phyloP scores from a whole-genome alignment of 1,140 invertebrate species.

The Meteorus sp. region DNA sequence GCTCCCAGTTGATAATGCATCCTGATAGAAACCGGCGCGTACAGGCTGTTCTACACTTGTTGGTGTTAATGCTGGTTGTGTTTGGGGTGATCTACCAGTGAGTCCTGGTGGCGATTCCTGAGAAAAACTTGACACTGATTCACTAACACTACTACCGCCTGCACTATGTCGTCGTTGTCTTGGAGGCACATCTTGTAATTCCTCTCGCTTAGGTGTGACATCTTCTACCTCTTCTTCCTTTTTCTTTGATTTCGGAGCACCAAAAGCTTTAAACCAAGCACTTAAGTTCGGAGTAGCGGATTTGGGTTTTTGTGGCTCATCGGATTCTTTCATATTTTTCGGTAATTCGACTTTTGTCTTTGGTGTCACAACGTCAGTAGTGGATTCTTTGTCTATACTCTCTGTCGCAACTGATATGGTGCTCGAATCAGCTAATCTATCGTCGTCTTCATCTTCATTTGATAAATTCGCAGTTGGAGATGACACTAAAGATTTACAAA shows the following conservation, averaged over 20 bases:
- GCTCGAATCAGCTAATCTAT: slow-evolving; percentile 22
- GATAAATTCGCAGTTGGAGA: slow-evolving; percentile 52
- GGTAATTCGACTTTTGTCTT: slow-evolving; percentile 33
- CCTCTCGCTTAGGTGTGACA: slow-evolving; percentile 39
- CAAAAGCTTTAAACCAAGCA: slow-evolving; percentile 90
- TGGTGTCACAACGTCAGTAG: slow-evolving; percentile 24
- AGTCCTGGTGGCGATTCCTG: slow-evolving; percentile 52
- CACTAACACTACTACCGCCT: slow-evolving; percentile 54
- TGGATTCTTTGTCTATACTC: slow-evolving; percentile 28
- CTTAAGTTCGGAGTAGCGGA: slow-evolving; percentile 80
- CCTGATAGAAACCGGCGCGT: slow-evolving; percentile 55
- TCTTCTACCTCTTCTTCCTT: slow-evolving; percentile 53
- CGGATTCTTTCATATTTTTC: slow-evolving; percentile 41
- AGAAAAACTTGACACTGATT: slow-evolving; percentile 55
- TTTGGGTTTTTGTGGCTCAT: slow-evolving; percentile 50
- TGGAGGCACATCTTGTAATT: slow-evolving; percentile 39
- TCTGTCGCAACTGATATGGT: slow-evolving; percentile 29
- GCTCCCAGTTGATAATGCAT: slow-evolving; percentile 52
- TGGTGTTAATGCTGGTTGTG: slow-evolving; percentile 39
- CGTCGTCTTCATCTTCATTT: slow-evolving; percentile 53
- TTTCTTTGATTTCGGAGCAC: slow-evolving; percentile 70
- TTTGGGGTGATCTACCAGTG: slow-evolving; percentile 49
- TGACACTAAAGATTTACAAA: slow-evolving; percentile 52
- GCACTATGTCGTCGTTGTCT: slow-evolving; percentile 51
- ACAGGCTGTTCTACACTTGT: slow-evolving; percentile 44